Evolutionary conservation across 1,140 invertebrate species (phyloP), one percentile per base, ranked within the genome.

Genomic region (Caenorhabditis tropicalis): DNA sequence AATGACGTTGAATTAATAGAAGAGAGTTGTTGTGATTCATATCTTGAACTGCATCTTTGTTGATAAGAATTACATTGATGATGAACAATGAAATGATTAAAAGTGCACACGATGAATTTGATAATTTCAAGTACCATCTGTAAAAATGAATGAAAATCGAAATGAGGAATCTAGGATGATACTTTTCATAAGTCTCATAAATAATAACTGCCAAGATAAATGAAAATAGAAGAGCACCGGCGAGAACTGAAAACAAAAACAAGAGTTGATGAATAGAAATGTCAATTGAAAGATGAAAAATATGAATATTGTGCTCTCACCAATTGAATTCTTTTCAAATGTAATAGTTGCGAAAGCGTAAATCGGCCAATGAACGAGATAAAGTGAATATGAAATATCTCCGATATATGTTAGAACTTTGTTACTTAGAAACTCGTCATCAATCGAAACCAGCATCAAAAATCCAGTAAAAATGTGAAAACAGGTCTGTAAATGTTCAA

Each of bases 351-450:
- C 15, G n/a, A 33, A 60, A 16, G 58, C 31, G 33, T 60, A 56
- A 27, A 56, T 56, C 15, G 53, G 53, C 53, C 53, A 56, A 56
- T 56, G 53, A 27, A 81, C 27, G 4, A 82, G 33, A 60, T 82
- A 82, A 3, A 82, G 43, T 1, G 81, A 15, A 51, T 82, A 82
- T 0, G 81, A 82, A 43, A 60, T 46, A 31, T 82, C 81, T 43
- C 81, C 81, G 43, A 82, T 82, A 19, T 82, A 43, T 10, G 36
- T 60, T 10, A 33, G 31, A 15, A 60, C 10, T 33, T 12, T 27
- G 15, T 31, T 33, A 60, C 9, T 60, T 2, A 60, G n/a, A 33
- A 33, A 31, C 0, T n/a, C 1, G 19, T 60, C 58, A 16, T 60
- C 58, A 31, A 36, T 21, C 9, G 29, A 31, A 5, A 60, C 10